Evolutionary conservation across 2,113 vertebrate genomes (phyloP).

Genomic region (Rhipidura dahli): DNA sequence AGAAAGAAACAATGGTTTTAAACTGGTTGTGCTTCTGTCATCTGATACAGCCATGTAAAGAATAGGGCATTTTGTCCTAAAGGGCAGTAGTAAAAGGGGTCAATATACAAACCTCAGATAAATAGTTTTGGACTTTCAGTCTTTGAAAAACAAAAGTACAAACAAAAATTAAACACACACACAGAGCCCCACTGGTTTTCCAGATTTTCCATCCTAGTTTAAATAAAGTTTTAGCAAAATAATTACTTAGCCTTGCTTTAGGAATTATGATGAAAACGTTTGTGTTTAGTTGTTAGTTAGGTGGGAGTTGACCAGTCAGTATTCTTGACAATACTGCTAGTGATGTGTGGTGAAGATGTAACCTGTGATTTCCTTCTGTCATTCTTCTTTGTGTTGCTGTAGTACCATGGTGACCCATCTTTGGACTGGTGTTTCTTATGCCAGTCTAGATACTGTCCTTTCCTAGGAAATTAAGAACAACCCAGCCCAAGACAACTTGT

Average conservation of each 20-base stretch:
- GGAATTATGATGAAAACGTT: not conserved
- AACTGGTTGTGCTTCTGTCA: not conserved
- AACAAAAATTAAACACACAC: not conserved
- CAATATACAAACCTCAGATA: not conserved
- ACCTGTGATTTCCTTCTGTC: not conserved
- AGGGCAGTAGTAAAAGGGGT: not conserved
- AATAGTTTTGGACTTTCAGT: not conserved
- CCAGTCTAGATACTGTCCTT: not conserved
- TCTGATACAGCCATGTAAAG: not conserved
- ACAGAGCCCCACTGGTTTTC: not conserved
- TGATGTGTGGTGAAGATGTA: not conserved
- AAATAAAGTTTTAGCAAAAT: not conserved
- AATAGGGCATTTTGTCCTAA: not conserved
- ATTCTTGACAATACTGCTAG: not conserved
- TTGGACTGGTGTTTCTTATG: not conserved
- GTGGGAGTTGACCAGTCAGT: not conserved
- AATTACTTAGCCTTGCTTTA: not conserved
- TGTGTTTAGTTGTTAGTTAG: not conserved
- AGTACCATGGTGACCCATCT: not conserved
- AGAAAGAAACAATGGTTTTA: not conserved
- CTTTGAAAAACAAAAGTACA: not conserved
- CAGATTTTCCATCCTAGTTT: not conserved
- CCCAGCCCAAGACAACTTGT: not conserved
- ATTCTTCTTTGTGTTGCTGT: not conserved
- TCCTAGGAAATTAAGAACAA: not conserved